These are phyloP conservation scores for Halichoeres trimaculatus DNA, from an alignment of 2,113 vertebrate genomes.

Conservation along the genomic window DNA sequence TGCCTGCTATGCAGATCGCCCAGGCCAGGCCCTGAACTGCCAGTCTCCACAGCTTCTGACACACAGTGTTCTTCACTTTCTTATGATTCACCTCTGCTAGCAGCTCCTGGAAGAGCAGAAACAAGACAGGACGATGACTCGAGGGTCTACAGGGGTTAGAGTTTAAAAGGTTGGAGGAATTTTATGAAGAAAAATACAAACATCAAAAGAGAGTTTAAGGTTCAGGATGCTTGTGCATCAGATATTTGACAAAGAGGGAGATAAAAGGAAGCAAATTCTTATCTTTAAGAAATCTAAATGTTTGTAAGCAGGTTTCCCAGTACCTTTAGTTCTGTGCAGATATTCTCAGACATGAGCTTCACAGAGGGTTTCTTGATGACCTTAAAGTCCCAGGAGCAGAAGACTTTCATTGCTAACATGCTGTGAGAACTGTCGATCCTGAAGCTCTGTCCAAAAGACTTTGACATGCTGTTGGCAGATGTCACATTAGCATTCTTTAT, in stretches of 20 bases:
- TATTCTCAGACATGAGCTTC: conserved; percentile 87
- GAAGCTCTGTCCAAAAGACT: conserved; percentile 90
- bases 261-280: not conserved
- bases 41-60: conserved; percentile 61
- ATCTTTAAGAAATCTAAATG: not conserved
- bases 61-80: not conserved
- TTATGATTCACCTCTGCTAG: conserved; percentile 80
- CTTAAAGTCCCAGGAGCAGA: conserved; percentile 95
- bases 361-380: conserved; percentile 87
- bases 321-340: conserved; percentile 91
- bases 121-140: not conserved
- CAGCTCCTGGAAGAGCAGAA: conserved; percentile 84
- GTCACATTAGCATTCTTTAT: not conserved
- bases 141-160: not conserved
- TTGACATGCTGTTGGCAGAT: conserved; percentile 85
- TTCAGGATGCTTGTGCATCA: conserved; percentile 36
- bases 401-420: conserved; percentile 85
- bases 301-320: not conserved
- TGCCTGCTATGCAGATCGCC: conserved; percentile 82
- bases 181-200: not conserved
- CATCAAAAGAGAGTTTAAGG: conserved; percentile 11
- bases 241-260: not conserved
- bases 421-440: conserved; percentile 83
- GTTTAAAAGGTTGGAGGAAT: not conserved
- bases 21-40: conserved; percentile 80